Conservation (phyloP, 2,113 vertebrate genomes). For the Talpa occidentalis region DNA sequence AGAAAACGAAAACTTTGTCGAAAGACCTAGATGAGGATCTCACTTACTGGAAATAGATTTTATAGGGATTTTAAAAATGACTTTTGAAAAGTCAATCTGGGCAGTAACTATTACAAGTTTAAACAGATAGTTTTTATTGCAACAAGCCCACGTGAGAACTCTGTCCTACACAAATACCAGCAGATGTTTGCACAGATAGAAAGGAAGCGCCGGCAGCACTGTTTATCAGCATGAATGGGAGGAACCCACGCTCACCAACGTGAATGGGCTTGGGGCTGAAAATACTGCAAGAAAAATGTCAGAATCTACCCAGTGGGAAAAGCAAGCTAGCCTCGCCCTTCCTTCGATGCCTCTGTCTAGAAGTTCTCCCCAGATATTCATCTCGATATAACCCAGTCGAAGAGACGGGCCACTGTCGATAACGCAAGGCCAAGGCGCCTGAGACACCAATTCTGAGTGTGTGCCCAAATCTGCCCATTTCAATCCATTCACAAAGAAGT, state of each 20-base stretch:
- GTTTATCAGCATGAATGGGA: neutral
- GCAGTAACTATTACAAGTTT: neutral
- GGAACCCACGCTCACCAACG: rapidly evolving
- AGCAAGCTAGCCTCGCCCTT: neutral
- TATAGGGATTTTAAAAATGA: neutral
- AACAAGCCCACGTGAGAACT: neutral
- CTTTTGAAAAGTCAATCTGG: neutral
- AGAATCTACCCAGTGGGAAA: neutral
- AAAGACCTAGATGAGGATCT: neutral
- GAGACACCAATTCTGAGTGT: neutral
- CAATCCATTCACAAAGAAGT: neutral
- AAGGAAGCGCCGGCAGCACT: neutral
- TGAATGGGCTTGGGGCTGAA: neutral
- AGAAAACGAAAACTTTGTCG: neutral
- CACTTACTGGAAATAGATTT: neutral
- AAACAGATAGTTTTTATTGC: neutral
- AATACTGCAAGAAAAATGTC: neutral
- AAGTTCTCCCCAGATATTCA: neutral
- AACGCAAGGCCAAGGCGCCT: rapidly evolving
- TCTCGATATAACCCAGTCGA: neutral
- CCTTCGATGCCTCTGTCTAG: neutral
- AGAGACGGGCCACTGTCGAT: neutral
- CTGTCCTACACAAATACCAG: neutral
- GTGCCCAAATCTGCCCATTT: neutral
- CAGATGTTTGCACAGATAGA: rapidly evolving